These are phyloP conservation scores for Deilephila porcellus DNA, from an alignment of 2,888 invertebrate species.

Conservation along the genomic window DNA sequence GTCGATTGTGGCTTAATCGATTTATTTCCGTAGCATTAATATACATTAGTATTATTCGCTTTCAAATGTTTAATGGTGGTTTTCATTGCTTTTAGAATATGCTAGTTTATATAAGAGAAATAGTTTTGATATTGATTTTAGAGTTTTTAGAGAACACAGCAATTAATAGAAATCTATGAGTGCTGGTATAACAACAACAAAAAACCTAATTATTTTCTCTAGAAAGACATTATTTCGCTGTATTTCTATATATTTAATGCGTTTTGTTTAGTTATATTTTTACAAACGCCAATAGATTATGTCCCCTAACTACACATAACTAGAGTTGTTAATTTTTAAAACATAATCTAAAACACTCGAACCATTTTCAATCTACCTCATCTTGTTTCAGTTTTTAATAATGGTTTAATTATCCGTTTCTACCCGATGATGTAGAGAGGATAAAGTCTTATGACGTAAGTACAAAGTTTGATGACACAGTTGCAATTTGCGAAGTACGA, in stretches of 20 bases:
- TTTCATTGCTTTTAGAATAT: neutral
- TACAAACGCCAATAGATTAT: no score
- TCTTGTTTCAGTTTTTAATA: neutral
- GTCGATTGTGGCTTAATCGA: slow-evolving; percentile 29
- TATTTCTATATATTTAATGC: no score
- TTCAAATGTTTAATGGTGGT: neutral
- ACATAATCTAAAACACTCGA: no score
- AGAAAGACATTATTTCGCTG: no score
- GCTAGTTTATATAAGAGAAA: neutral
- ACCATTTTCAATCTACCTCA: neutral
- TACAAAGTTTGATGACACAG: slow-evolving; percentile 22
- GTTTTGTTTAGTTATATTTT: no score
- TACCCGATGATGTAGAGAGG: slow-evolving; percentile 4
- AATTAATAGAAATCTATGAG: no score
- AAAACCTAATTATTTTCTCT: no score
- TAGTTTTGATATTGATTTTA: no score
- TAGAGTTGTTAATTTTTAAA: no score
- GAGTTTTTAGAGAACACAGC: no score
- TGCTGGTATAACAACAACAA: no score
- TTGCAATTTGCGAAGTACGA: slow-evolving; percentile 36
- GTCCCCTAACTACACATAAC: no score
- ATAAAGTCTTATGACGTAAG: slow-evolving; percentile 22
- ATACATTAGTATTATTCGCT: slow-evolving; percentile 24
- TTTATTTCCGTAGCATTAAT: slow-evolving; percentile 22
- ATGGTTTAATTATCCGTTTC: neutral